Evolutionary conservation across 2,113 vertebrate genomes (phyloP), one percentile per base, ranked within the genome.

Genomic region (Lethenteron camtschaticum): DNA sequence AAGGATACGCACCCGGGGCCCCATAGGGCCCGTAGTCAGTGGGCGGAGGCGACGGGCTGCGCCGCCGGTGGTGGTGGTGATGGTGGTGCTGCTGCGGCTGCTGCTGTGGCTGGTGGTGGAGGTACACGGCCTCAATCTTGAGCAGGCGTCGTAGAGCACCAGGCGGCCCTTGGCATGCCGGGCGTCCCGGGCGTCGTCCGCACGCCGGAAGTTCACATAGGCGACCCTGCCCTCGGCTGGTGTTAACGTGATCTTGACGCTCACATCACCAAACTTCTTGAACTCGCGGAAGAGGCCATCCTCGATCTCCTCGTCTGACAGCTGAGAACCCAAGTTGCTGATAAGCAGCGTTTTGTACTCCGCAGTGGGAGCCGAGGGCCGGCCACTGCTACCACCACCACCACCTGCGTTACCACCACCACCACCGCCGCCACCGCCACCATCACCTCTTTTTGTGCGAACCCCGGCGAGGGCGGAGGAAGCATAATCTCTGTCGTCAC

Each of bases 241-340:
- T 41, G 41, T 41, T 41, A 41, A 41, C 76, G 88, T 89, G 72
- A 96, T 92, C 75, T 96, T 96, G 3, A 96, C 88, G 68, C 91
- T 96, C 57, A 96, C 91, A 16, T 96, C 91, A 0, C 91, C 91
- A 56, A 95, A 96, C 73, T 92, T 90, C 68, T 95, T 96, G 72
- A 95, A 95, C 75, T 96, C 91, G 20, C 94, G 91, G 73, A 96
- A 96, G 0, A 96, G 83, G n/a, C 91, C 91, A 71, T 96, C 91
- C 76, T 96, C 91, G 57, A 96, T 85, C 66, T 90, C 90, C 68
- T 94, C 91, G 75, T 96, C 91, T 71, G 87, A 94, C 72, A 96
- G 77, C 77, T 86, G 88, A 2, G 87, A 88, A 73, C 91, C 91
- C 71, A 96, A 77, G 76, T 96, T 89, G 78, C 91, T 95, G 68